These are phyloP conservation scores for Drymonia ruficornis DNA, from an alignment of 2,888 invertebrate species.

Conservation along the genomic window DNA sequence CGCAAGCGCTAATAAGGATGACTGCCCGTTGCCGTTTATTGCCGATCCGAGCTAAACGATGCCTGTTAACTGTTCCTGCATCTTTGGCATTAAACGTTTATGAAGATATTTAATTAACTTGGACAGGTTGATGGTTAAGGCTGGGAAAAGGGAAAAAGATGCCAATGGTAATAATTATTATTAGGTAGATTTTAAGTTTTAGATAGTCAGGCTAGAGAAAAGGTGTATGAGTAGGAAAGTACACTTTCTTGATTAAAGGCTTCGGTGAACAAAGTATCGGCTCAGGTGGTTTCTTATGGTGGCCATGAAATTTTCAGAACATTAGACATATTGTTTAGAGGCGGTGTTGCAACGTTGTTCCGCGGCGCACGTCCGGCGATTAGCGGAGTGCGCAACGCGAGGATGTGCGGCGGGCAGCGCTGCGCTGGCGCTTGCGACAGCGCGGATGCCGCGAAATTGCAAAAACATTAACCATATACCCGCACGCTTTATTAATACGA, in stretches of 20 bases:
- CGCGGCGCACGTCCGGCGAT: conserved; percentile 79
- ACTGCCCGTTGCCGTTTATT: conserved; percentile 37
- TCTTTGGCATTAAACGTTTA: background rate
- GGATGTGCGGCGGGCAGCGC: conserved; percentile 65
- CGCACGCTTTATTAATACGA: conserved; percentile 76
- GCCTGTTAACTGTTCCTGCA: conserved; percentile 7
- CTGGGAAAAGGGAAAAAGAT: background rate
- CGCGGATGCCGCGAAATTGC: conserved; percentile 80
- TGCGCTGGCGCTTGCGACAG: conserved; percentile 74
- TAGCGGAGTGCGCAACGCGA: conserved; percentile 75
- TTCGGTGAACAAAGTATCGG: too few species aligned
- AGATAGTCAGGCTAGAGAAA: too few species aligned
- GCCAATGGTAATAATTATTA: background rate
- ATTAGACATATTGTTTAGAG: conserved; percentile 45
- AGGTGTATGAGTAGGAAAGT: too few species aligned
- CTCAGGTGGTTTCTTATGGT: too few species aligned
- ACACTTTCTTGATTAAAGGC: too few species aligned
- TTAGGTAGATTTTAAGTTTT: too few species aligned
- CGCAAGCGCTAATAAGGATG: conserved; percentile 46
- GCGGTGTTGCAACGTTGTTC: conserved; percentile 71
- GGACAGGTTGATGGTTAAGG: background rate
- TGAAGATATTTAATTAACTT: conserved; percentile 1
- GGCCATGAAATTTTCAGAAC: conserved; percentile 52
- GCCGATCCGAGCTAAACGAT: conserved; percentile 35
- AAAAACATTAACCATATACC: conserved; percentile 64